These are phyloP conservation scores for Sebastes vulpes DNA, from an alignment of 2,797 vertebrate genomes.

Conservation along the genomic window DNA sequence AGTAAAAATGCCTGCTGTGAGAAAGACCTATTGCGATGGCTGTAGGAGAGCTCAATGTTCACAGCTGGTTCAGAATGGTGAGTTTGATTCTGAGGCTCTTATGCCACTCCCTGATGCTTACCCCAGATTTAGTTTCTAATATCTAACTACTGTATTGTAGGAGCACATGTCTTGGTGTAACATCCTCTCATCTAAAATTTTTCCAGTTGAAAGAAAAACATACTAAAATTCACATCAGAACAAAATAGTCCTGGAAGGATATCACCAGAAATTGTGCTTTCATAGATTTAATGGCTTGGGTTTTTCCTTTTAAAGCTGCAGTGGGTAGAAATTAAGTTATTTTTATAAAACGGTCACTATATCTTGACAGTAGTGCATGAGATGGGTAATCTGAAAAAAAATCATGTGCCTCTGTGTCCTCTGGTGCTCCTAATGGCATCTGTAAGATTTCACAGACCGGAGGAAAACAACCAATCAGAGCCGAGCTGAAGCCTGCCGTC, in stretches of 20 bases:
- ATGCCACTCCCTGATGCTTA: background rate
- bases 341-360: background rate
- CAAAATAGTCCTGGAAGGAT: background rate
- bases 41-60: background rate
- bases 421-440: too few relatives aligned
- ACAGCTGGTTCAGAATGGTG: background rate
- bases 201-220: background rate
- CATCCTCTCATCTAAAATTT: background rate
- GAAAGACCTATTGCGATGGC: background rate
- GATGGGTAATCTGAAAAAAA: too few relatives aligned
- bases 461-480: too few relatives aligned
- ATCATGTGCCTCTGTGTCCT: too few relatives aligned
- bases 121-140: background rate
- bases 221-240: background rate
- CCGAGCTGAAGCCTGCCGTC: too few relatives aligned
- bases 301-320: background rate
- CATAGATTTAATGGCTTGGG: background rate
- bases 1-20: background rate
- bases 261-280: background rate
- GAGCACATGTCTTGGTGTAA: background rate
- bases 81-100: background rate
- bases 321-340: background rate
- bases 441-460: too few relatives aligned
- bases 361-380: too few relatives aligned
- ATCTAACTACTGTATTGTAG: background rate